Percentiles rank a stretch among this genome's conserved stretches.
phyloP scores from a whole-genome alignment of 2,797 vertebrate species.

The Tenualosa thibaudeaui region DNA sequence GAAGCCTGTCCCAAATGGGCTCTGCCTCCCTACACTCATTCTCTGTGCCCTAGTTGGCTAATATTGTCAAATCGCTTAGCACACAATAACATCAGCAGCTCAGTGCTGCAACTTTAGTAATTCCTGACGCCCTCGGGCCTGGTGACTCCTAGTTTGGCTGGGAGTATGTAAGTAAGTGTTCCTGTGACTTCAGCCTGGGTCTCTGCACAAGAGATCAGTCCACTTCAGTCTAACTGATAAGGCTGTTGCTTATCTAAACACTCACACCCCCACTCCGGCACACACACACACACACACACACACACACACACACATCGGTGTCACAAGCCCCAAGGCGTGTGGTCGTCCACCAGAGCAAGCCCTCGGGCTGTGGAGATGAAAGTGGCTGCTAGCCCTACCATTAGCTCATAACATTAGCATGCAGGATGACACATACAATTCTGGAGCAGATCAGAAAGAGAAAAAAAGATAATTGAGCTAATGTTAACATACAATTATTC shows the following conservation, averaged over 20 bases:
- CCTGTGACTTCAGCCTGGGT: neutral
- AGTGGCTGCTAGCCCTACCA: neutral
- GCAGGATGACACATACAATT: too few species aligned
- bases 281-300: too few species aligned
- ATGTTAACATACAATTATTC: neutral
- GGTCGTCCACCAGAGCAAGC: neutral
- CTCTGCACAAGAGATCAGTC: neutral
- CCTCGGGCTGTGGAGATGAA: neutral
- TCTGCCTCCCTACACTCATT: neutral
- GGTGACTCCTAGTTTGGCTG: neutral
- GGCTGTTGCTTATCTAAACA: neutral
- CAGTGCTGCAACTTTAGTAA: neutral
- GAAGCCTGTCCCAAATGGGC: neutral
- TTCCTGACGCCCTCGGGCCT: neutral
- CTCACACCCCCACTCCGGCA: too few species aligned
- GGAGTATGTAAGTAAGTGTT: too few species aligned
- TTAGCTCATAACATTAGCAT: too few species aligned
- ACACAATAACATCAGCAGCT: neutral
- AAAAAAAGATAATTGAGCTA: too few species aligned
- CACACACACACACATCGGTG: too few species aligned
- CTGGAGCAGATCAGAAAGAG: too few species aligned
- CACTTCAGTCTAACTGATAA: neutral
- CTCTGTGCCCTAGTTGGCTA: neutral
- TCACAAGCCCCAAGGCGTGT: neutral
- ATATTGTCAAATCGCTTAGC: neutral